A percentile compares a stretch with the other conserved stretches of the same genome.
Conservation (phyloP, 1,140 invertebrate genomes). For the Chionoecetes opilio region DNA sequence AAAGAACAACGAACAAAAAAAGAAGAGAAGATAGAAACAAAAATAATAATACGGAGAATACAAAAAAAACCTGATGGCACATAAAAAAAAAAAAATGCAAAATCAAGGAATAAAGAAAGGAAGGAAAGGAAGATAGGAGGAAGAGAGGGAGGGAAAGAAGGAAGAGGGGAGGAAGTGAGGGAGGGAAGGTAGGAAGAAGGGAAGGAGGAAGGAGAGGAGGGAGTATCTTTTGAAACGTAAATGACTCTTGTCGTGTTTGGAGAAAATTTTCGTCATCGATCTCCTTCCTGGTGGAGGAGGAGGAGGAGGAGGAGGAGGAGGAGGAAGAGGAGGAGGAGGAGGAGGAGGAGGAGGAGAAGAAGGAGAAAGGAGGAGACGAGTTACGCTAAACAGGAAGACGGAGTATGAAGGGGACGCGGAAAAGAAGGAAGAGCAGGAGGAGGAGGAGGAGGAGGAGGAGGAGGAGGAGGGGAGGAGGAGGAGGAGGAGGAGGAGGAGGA, state of each 20-base stretch:
- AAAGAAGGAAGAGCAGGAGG: too few species aligned
- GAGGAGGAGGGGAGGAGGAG: background rate
- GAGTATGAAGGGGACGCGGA: too few species aligned
- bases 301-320: slow-evolving; percentile 24
- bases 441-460: background rate
- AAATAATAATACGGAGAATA: background rate
- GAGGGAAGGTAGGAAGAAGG: background rate
- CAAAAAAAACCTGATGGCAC: background rate
- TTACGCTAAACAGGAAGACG: background rate
- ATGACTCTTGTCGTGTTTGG: slow-evolving; percentile 13
- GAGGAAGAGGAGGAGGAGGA: slow-evolving; percentile 31
- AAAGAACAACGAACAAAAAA: background rate
- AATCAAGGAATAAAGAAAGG: background rate
- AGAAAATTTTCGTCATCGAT: slow-evolving; percentile 11
- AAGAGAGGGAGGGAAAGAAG: background rate
- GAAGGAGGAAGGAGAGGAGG: background rate
- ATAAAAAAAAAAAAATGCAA: background rate
- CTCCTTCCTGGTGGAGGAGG: background rate
- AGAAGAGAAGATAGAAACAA: background rate
- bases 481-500: background rate
- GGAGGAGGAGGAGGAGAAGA: slow-evolving; percentile 32
- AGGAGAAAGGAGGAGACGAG: too few species aligned
- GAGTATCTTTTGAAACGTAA: slow-evolving; percentile 30
- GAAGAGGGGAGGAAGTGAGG: background rate
- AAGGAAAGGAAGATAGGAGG: background rate